Evolutionary conservation across 2,113 vertebrate genomes (phyloP), one percentile per base, ranked within the genome.

Genomic region (Rhinoderma darwinii): DNA sequence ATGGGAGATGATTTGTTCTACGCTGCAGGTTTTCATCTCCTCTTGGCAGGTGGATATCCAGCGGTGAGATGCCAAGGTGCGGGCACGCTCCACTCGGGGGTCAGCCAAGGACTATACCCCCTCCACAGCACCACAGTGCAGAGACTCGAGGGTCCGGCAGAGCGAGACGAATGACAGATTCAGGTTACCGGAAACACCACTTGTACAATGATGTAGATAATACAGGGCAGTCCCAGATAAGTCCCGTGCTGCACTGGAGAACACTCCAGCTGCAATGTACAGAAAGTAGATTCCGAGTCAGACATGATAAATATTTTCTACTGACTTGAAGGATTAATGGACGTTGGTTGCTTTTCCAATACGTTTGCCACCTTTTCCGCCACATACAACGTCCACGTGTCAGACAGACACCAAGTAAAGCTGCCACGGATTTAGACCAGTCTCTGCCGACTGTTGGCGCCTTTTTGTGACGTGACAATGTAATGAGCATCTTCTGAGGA

Each of bases 11-110:
- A 15, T 18, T 25, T 66, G 27, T 63, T 6, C 54, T 63, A 8
- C n/a, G 27, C 61, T 66, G 61, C 27, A 66, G 10, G 27, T 66
- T 66, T 66, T 66, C 10, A 66, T 66, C 32, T 66, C 61, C 61
- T 66, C 61, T 66, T 66, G 61, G 61, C 61, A 66, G 61, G 27
- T 66, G 61, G n/a, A 66, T 66, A 27, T 27, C 61, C 61, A 32
- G 56, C 56, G n/a, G 56, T 61, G 0, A 27, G 25, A 61, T 61
- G 9, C 56, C 56, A 32, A 11, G 61, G 27, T 66, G 61, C 10
- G 1, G 18, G 27, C 11, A 17, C 15, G 14, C 27, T 66, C 27
- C 61, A 17, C 61, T 66, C 61, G 17, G 15, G 61, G 27, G 61
- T 66, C 61, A 66, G 22, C n/a, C 27, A 0, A 66, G 66, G 66